Base-by-base conservation (phyloP, 1,140 invertebrate genomes). In the Papilio machaon region DNA sequence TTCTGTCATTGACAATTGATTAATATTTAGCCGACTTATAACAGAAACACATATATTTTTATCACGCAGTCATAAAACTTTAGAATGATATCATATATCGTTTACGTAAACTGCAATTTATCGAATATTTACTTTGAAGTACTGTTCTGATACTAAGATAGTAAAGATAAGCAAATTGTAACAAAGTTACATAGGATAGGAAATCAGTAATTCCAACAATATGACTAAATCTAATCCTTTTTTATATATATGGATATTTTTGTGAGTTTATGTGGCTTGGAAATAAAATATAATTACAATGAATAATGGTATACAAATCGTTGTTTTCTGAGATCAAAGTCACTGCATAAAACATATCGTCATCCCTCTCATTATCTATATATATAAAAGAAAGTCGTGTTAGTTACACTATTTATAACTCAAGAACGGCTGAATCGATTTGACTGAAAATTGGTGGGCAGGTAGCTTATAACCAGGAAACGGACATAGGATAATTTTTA, bases 111-210 rank as follows among this genome's bases (percentile, higher is more conserved):
- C 38, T 35, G 8, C 76, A 70, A 84, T 82, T 80, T 80, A 78
- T 86, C 77, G 77, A 85, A 78, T 85, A 82, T 85, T 84, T 82
- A 82, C 77, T 82, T 80, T 52, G 73, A 81, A 84, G 74, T 81
- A 60, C 75, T 79, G 79, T 83, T 46, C 38, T 43, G 74, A 76
- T 76, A 76, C 0, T 4, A 23, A 74, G 74, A 76, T 76, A 76
- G 0, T 4, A 23, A 74, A 35, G 74, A 76, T 76, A 76, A 76
- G 46, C 46, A 49, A 76, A 49, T 74, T 74, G 19, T 76, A 46
- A 74, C 46, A 13, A 73, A 30, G 11, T 64, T 17, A 9, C 60
- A 64, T 2, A 30, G 13, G 64, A 67, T 70, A 70, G 13, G 13
- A 70, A 7, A 35, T 7, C 10, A 9, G 6, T 35, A 13, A 3